Base-by-base conservation (phyloP, 2,888 invertebrate species). In the Standfussiana lucernea region DNA sequence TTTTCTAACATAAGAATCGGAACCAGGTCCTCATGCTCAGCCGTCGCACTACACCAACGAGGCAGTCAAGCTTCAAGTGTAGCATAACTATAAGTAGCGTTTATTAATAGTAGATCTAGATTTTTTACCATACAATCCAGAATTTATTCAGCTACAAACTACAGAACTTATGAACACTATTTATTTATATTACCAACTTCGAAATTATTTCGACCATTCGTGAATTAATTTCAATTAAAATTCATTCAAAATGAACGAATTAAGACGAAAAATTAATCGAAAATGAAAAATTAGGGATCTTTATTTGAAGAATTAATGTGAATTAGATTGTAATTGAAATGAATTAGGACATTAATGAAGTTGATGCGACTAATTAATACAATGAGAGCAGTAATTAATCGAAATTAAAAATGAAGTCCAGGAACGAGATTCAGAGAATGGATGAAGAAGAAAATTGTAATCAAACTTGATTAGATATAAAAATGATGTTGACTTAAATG, bases 281-380 rank as follows among this genome's bases (percentile, higher is more conserved):
- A 75, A 84, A 70, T 73, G 75, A 76, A 72, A 86, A 76, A 81
- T 81, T 79, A 24, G 72, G 40, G 24, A 68, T 47, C 42, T 65
- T 47, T 59, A 75, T 76, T 72, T 72, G 56, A 80, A 24, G 28
- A 82, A 83, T 82, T 65, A 45, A 72, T 66, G 74, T 45, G 69
- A 75, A 82, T 84, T 78, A 84, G 50, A 72, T 72, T 78, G 56
- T 64, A 75, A 84, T 84, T 84, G 72, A 84, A 72, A 85, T 78
- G 35, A 84, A 85, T 85, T 78, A 72, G 74, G 28, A 56, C 72
- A 78, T 82, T 84, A 84, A 75, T 53, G 64, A 72, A 78, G 59
- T 79, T 64, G 64, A 85, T 78, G 59, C 32, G 37, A 56, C 45
- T 59, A 72, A 84, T 84, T 85, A 82, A 84, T 75, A 64, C 59